Percentiles rank a stretch among this genome's conserved stretches.
phyloP scores from a whole-genome alignment of 2,797 vertebrate genomes.

The Schizothorax lantsangensis region DNA sequence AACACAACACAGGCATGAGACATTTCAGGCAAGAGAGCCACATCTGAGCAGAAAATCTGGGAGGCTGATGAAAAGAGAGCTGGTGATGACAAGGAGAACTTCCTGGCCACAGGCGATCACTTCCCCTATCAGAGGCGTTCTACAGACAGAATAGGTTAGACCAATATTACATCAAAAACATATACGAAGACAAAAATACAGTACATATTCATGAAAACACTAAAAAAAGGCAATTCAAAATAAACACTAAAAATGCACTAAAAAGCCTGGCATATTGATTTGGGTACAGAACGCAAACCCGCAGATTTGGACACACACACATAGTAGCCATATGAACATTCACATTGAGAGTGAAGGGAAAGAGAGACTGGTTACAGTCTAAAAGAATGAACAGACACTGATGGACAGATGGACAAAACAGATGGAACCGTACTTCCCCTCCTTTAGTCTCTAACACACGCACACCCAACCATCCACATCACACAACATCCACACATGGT shows the following conservation, averaged over 20 bases:
- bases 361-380: constrained; percentile 15
- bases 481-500: constrained; percentile 48
- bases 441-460: constrained; percentile 37
- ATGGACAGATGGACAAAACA: constrained; percentile 68
- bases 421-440: constrained; percentile 52
- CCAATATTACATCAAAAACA: not conserved
- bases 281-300: not conserved
- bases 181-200: not conserved
- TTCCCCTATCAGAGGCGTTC: constrained; percentile 40
- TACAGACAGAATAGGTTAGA: constrained; percentile 5
- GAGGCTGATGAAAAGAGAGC: constrained; percentile 40
- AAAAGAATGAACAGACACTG: constrained; percentile 45
- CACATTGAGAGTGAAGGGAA: not conserved
- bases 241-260: not conserved
- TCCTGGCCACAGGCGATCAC: constrained; percentile 55
- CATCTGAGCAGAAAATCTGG: constrained; percentile 37
- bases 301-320: not conserved
- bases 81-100: constrained; percentile 41
- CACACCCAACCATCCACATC: constrained; percentile 45
- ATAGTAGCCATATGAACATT: constrained; percentile 1
- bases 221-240: not conserved
- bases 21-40: constrained; percentile 6
- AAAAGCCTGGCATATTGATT: not conserved
- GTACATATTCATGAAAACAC: not conserved
- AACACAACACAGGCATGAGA: constrained; percentile 3